Base-by-base conservation (phyloP, 2,888 invertebrate species). In the Helleia helle region DNA sequence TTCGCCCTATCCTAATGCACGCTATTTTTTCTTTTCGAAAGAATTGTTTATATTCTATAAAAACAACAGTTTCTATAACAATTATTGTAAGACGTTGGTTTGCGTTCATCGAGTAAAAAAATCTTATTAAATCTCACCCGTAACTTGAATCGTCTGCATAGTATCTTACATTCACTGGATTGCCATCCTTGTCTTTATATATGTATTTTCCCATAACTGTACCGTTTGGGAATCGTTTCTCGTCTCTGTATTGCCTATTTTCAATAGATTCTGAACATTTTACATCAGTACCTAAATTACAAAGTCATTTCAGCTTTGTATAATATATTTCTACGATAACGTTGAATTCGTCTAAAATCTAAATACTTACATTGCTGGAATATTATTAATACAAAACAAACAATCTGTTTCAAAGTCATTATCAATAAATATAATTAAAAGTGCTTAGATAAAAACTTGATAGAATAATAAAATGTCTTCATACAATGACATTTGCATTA, bases 171-270 rank as follows among this genome's bases (percentile, higher is more conserved):
- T 90, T 74, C 24, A 89, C 85, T 1, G 90, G 83, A 41, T 85
- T 87, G 1, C 91, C 91, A 52, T 90, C 88, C 0, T 88, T 87
- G 38, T 90, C 88, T 8, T 87, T 66, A 55, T 89, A 90, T 0
- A 90, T 90, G 59, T 91, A 93, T 53, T 89, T 90, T 8, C 93
- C 93, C 3, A 87, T 71, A 0, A 92, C 86, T 4, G 91, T 90
- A 8, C 93, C 93, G 64, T 93, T 92, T 0, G 87, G 66, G 46
- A 85, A 87, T 30, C 86, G 83, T 50, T 88, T 88, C 61, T 93
- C 93, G 43, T 89, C 86, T 37, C 89, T 84, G 8, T n/a, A 50
- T 18, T 3, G 58, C 56, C 1, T 52, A 24, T 24, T 54, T 55
- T 3, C 14, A 34, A 9, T 53, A 50, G 27, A 47, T 18, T 3